These are phyloP conservation scores for Thamnophis sirtalis DNA, from an alignment of 2,113 vertebrate genomes.

Conservation along the genomic window DNA sequence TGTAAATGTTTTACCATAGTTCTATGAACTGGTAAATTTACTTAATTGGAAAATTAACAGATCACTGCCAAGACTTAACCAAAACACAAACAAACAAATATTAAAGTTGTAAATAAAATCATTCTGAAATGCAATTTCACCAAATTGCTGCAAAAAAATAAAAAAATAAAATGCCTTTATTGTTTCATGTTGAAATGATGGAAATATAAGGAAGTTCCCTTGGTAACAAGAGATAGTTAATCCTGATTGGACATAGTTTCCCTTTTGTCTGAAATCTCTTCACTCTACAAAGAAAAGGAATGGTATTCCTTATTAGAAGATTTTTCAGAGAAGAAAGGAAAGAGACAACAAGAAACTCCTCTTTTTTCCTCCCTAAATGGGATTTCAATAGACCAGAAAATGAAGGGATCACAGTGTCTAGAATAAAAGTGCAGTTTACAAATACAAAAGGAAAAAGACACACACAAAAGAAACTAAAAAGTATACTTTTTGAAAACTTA, in stretches of 20 bases:
- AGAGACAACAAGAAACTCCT: neutral
- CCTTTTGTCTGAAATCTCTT: neutral
- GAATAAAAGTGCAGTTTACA: neutral
- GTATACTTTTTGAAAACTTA: neutral
- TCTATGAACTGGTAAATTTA: neutral
- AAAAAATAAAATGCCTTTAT: neutral
- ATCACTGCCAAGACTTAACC: neutral
- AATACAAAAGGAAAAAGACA: neutral
- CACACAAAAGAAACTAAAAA: neutral
- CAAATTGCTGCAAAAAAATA: neutral
- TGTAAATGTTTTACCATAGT: neutral
- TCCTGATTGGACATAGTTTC: neutral
- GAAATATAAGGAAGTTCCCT: neutral
- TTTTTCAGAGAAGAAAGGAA: neutral
- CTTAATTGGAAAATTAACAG: neutral
- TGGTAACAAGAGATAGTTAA: neutral
- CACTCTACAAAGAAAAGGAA: neutral
- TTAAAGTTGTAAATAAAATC: neutral
- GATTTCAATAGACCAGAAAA: neutral
- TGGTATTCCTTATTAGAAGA: neutral
- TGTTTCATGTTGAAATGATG: neutral
- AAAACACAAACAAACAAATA: rapidly evolving
- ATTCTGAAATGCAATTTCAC: neutral
- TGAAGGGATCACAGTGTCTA: rapidly evolving
- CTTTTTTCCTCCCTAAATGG: neutral